These are phyloP conservation scores for Elephantulus edwardii DNA, from an alignment of 2,113 vertebrate genomes.

Conservation along the genomic window DNA sequence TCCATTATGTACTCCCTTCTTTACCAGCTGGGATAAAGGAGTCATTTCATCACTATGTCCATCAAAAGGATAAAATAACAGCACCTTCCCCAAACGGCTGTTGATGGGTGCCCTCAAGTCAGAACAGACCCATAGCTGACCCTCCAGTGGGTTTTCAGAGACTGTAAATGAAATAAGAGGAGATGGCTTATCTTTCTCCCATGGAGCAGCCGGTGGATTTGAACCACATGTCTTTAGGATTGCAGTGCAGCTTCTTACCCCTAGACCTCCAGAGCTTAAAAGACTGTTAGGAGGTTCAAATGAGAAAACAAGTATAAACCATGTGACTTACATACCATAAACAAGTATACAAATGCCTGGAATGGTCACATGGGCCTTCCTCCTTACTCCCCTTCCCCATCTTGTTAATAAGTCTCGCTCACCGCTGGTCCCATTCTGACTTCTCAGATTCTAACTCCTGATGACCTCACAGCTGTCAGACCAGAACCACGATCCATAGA, in stretches of 20 bases:
- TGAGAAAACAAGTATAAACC: neutral
- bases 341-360: neutral
- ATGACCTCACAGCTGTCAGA: neutral
- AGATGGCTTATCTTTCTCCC: too few species aligned
- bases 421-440: neutral
- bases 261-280: too few species aligned
- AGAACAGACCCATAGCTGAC: too few species aligned
- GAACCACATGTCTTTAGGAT: too few species aligned
- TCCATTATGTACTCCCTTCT: neutral
- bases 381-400: too few species aligned
- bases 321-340: neutral
- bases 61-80: neutral
- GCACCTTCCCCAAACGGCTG: neutral
- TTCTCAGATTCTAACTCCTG: too few species aligned
- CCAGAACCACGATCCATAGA: neutral
- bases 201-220: too few species aligned
- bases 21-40: neutral
- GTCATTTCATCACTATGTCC: neutral
- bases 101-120: too few species aligned
- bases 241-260: too few species aligned
- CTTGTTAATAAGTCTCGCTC: neutral
- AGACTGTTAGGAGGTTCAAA: neutral
- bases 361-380: neutral
- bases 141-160: too few species aligned
- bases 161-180: too few species aligned